A percentile compares a stretch with the other conserved stretches of the same genome.
phyloP scores from a whole-genome alignment of 2,888 invertebrate species.

The Drosophila austrosaltans region DNA sequence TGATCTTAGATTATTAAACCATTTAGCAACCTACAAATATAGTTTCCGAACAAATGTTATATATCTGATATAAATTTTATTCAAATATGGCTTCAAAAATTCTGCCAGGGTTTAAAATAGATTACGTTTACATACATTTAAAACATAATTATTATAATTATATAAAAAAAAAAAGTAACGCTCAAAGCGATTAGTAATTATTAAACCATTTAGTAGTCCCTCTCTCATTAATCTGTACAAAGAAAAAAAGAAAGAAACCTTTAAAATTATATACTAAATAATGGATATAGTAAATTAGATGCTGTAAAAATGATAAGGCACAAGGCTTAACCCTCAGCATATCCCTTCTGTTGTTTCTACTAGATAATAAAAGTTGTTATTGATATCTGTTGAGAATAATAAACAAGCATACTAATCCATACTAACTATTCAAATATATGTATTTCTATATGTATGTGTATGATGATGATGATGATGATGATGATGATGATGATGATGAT shows the following conservation, averaged over 20 bases:
- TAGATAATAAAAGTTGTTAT: constrained; percentile 24
- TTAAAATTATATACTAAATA: not conserved
- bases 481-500: not conserved
- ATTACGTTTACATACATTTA: not conserved
- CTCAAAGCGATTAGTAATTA: constrained; percentile 17
- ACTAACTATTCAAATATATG: constrained; percentile 46
- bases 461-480: not conserved
- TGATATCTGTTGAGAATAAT: constrained; percentile 13
- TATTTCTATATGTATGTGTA: constrained; percentile 24
- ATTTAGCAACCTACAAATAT: too few species aligned
- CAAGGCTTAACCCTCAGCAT: constrained; percentile 19
- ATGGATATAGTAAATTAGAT: constrained; percentile 4
- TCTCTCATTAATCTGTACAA: constrained; percentile 11
- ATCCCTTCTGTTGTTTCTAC: constrained; percentile 18
- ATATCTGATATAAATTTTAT: too few species aligned
- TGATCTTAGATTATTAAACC: too few species aligned
- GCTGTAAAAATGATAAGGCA: constrained; percentile 10
- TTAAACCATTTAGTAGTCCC: constrained; percentile 4
- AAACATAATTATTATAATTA: constrained; percentile 1
- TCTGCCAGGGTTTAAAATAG: not conserved
- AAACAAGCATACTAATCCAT: constrained; percentile 45
- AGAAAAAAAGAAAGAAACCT: not conserved
- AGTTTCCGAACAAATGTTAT: too few species aligned
- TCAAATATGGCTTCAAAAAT: too few species aligned
- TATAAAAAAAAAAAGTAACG: not conserved